Conservation (phyloP, 2,113 vertebrate species). For the Scophthalmus maximus region DNA sequence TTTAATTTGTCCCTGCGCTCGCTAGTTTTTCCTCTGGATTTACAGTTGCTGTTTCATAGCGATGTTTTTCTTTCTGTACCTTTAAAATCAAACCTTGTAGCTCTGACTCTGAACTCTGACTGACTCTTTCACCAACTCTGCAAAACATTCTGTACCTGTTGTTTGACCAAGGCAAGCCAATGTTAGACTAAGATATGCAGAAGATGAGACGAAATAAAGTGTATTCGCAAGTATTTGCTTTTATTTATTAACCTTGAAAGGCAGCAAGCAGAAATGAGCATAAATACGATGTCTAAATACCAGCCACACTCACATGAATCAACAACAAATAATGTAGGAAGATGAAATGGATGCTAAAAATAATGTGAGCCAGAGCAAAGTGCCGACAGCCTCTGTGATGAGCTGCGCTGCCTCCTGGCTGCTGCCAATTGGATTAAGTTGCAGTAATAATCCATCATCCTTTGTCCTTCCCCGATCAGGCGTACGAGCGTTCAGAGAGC, state of each 20-base stretch:
- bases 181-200: constrained; percentile 37
- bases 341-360: constrained; percentile 56
- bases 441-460: constrained; percentile 36
- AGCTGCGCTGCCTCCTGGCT: constrained; percentile 5
- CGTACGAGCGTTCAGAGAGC: constrained; percentile 92
- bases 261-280: not conserved
- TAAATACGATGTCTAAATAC: constrained; percentile 33
- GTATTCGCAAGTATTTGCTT: constrained; percentile 1
- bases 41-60: not conserved
- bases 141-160: constrained; percentile 8
- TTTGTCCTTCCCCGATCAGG: constrained; percentile 77
- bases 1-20: not conserved
- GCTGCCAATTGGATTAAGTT: constrained; percentile 31
- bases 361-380: constrained; percentile 19
- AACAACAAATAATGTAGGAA: constrained; percentile 32
- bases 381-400: constrained; percentile 15
- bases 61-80: not conserved
- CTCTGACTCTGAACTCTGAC: constrained; percentile 9
- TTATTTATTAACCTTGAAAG: constrained; percentile 26
- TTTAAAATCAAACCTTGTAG: not conserved
- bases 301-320: constrained; percentile 21
- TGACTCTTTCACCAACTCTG: constrained; percentile 3
- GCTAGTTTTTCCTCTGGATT: not conserved
- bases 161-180: constrained; percentile 36
- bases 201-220: constrained; percentile 13